Percentiles rank a stretch among this genome's conserved stretches.
These are phyloP conservation scores for Zophobas atratus DNA, from an alignment of 1,140 invertebrate genomes.

Conservation along the genomic window DNA sequence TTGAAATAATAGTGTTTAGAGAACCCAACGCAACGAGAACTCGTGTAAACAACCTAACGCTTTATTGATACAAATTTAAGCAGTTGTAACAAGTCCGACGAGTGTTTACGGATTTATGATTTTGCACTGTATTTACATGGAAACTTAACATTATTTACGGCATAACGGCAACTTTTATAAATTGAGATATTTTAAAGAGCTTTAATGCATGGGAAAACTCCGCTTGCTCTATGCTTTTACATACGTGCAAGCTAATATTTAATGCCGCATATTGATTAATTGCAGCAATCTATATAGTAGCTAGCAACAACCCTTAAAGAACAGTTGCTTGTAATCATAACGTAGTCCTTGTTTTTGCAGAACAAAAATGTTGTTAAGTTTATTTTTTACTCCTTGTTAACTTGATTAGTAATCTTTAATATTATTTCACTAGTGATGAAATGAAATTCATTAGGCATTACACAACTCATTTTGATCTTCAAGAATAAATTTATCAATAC, in stretches of 20 bases:
- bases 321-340: too few species aligned
- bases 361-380: too few species aligned
- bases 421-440: too few species aligned
- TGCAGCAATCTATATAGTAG: neutral
- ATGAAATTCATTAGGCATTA: too few species aligned
- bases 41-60: conserved; percentile 14
- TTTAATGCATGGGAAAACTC: neutral
- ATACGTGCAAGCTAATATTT: neutral
- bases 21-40: neutral
- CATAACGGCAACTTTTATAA: conserved; percentile 31
- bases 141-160: conserved; percentile 37
- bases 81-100: conserved; percentile 20
- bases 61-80: conserved; percentile 36
- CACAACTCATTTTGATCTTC: too few species aligned
- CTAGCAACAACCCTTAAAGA: too few species aligned
- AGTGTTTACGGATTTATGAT: conserved; percentile 46
- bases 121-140: conserved; percentile 42
- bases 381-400: too few species aligned
- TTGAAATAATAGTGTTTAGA: conserved; percentile 27
- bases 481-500: too few species aligned
- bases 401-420: too few species aligned
- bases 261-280: neutral
- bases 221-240: neutral
- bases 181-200: conserved; percentile 44
- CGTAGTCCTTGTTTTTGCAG: too few species aligned